Base-by-base conservation (phyloP, 2,888 invertebrate genomes). In the Diachrysia chrysitis region DNA sequence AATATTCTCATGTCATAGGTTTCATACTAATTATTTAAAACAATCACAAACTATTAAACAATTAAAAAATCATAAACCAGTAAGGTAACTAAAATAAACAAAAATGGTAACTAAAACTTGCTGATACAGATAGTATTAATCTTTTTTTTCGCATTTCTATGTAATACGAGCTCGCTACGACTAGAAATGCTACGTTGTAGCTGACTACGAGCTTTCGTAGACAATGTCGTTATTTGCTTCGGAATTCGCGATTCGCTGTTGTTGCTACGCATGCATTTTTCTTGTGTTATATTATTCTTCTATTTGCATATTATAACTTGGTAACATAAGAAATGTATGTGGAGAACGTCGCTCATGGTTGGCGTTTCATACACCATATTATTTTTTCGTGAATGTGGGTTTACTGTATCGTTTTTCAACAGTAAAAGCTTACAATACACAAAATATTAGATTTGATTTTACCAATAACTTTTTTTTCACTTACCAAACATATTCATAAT, bases 181-280 rank as follows among this genome's bases (percentile, higher is more conserved):
- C 4, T n/a, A n/a, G 46, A 56, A 32, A 12, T 53, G 65, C 58
- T 68, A 63, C 55, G 60, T 35, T 54, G 69, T 69, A 76, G 65
- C 58, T 6, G 58, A 54, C 54, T 64, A 64, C 21, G 42, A 37
- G 10, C 37, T 53, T 69, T 69, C 56, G 56, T 73, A 69, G 57
- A 21, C 48, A 51, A 48, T 35, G 35, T 48, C 56, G 46, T 55
- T 58, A 63, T 66, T 55, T 64, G 59, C 57, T 64, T 48, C 46
- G 25, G 16, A 69, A 60, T 58, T 14, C 48, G 35, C 16, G 17
- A 25, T 55, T 57, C 37, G 46, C 35, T 42, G 42, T 51, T 55
- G 16, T 46, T 42, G 54, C 21, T 35, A 60, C 37, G 23, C 14
- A 17, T 48, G 37, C 25, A 42, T 19, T 37, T 37, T 46, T 51